These are phyloP conservation scores for Hydropsyche tenuis DNA, from an alignment of 1,140 invertebrate species.

Conservation along the genomic window DNA sequence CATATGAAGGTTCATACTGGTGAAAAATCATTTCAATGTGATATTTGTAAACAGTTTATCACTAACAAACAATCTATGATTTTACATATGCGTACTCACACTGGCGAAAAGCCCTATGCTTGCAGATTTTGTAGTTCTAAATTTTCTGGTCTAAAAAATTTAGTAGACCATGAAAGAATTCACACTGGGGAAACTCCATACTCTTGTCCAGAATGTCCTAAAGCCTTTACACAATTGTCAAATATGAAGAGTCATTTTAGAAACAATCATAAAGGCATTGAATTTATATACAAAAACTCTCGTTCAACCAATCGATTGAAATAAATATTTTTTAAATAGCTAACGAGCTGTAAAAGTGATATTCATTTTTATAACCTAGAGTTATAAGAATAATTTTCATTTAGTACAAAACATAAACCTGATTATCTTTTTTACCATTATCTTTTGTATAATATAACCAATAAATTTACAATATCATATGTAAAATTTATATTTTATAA, in stretches of 20 bases:
- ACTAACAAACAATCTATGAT: conserved; percentile 32
- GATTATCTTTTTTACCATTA: no score
- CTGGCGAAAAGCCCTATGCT: conserved; percentile 52
- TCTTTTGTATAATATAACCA: no score
- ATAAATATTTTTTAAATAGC: no score
- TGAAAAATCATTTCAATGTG: conserved; percentile 41
- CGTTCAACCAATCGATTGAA: no score
- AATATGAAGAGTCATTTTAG: conserved; percentile 50
- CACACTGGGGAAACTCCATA: conserved; percentile 65
- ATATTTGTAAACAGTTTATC: conserved; percentile 37
- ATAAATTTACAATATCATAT: no score
- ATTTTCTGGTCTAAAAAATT: conserved; percentile 49
- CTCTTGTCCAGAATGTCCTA: conserved; percentile 61
- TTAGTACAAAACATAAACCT: no score
- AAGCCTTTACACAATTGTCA: conserved; percentile 57
- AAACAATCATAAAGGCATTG: conserved; percentile 45
- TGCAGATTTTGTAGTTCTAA: conserved; percentile 57
- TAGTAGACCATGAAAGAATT: conserved; percentile 54
- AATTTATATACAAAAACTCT: conserved; percentile 34
- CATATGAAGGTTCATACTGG: conserved; percentile 46
- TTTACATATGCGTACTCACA: conserved; percentile 50
- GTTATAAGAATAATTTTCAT: no score
- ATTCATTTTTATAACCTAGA: no score
- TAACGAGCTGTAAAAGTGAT: no score
- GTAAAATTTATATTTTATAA: no score